These are phyloP conservation scores for Odontocerum albicorne DNA, from an alignment of 2,888 invertebrate species.

Conservation along the genomic window DNA sequence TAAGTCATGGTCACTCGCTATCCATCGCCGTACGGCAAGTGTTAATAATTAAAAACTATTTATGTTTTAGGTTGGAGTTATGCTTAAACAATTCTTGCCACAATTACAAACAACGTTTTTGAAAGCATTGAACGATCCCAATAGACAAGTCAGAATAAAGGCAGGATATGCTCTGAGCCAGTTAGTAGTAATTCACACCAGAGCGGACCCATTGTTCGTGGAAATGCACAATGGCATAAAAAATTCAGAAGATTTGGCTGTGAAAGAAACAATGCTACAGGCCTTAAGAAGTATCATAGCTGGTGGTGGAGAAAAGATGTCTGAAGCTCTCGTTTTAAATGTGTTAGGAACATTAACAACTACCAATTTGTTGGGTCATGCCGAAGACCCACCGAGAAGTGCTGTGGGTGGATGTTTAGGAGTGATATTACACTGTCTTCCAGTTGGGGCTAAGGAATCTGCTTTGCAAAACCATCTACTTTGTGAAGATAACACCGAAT, in stretches of 20 bases:
- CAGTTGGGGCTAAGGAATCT: conserved; percentile 70
- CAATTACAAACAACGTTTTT: conserved; percentile 98
- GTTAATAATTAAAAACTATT: conserved; percentile 4
- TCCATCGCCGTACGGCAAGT: too few relatives aligned
- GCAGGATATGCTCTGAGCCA: conserved; percentile 87
- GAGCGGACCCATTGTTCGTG: conserved; percentile 92
- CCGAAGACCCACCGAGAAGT: conserved; percentile 80
- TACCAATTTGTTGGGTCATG: conserved; percentile 64
- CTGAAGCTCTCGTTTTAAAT: conserved; percentile 74
- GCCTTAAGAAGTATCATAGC: conserved; percentile 83
- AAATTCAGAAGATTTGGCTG: conserved; percentile 78
- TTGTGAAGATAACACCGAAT: conserved; percentile 64
- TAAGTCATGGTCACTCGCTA: too few relatives aligned
- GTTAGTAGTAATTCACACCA: conserved; percentile 87
- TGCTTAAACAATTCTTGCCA: conserved; percentile 97
- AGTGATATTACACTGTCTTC: conserved; percentile 76
- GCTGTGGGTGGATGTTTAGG: conserved; percentile 91
- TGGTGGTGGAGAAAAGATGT: conserved; percentile 87
- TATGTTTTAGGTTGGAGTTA: conserved; percentile 75
- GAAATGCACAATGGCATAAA: conserved; percentile 89
- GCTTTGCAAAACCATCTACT: conserved; percentile 76
- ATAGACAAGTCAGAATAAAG: conserved; percentile 83
- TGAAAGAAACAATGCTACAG: conserved; percentile 92
- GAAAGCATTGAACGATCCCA: conserved; percentile 90
- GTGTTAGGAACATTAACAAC: conserved; percentile 68